Evolutionary conservation across 64 coral and sea anemone genomes (phyloP).

Genomic region (Montipora efflorescens): DNA sequence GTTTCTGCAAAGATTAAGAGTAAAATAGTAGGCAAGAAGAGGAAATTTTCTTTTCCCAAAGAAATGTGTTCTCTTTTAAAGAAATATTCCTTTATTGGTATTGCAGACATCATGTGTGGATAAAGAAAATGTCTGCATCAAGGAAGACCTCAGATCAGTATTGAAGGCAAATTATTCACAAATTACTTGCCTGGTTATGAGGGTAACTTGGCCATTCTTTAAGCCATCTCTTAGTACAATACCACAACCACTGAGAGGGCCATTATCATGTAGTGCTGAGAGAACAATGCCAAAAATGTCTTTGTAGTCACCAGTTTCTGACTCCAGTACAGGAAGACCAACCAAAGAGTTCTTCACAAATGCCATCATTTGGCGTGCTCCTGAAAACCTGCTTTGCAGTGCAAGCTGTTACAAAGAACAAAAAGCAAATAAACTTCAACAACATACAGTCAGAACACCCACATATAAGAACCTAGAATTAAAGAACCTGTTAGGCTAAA

Average conservation of each 20-base stretch:
- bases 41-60: too few relatives aligned
- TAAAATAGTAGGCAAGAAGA: too few relatives aligned
- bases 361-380: not conserved
- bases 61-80: too few relatives aligned
- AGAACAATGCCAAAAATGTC: conserved; percentile 15
- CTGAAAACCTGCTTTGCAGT: not conserved
- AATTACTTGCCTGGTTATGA: conserved; percentile 6
- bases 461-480: too few relatives aligned
- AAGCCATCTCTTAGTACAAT: conserved; percentile 12
- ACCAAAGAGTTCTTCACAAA: not conserved
- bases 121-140: too few relatives aligned
- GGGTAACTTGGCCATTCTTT: not conserved
- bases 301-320: not conserved
- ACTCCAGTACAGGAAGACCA: conserved; percentile 1
- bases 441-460: not conserved
- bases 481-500: too few relatives aligned
- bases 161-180: too few relatives aligned
- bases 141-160: too few relatives aligned
- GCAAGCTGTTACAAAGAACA: not conserved
- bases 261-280: not conserved
- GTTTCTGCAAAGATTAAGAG: conserved; percentile 1
- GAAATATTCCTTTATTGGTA: too few relatives aligned
- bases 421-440: not conserved
- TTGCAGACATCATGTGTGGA: too few relatives aligned
- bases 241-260: conserved; percentile 16